phyloP scores from a whole-genome alignment of 2,797 vertebrate species.

The Setipinna tenuifilis region DNA sequence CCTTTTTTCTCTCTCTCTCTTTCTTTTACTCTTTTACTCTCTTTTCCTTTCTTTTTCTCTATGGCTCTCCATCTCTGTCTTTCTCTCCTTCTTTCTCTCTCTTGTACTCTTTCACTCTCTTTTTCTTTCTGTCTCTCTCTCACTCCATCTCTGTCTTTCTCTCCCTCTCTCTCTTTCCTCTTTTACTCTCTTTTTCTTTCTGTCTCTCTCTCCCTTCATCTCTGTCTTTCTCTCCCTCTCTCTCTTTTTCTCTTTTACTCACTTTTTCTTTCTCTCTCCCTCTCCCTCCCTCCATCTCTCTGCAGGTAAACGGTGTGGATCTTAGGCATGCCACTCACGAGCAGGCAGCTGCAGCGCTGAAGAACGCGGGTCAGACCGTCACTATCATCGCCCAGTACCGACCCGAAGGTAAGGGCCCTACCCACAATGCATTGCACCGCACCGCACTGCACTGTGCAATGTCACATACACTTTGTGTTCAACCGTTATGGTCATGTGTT shows the following conservation, averaged over 20 bases:
- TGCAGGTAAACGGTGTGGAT: slow-evolving; percentile 88
- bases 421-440: neutral
- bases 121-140: neutral
- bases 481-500: no score
- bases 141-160: no score
- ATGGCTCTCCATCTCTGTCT: neutral
- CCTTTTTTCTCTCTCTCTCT: no score
- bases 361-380: slow-evolving; percentile 88
- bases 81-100: neutral
- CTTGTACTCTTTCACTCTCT: neutral
- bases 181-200: no score
- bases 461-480: no score
- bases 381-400: slow-evolving; percentile 90
- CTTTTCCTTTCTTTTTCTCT: no score
- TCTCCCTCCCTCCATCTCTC: neutral
- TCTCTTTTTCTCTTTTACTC: neutral
- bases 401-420: slow-evolving; percentile 69
- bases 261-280: neutral
- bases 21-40: no score
- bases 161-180: no score
- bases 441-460: no score
- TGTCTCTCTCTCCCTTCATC: neutral
- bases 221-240: neutral
- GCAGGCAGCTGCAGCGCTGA: slow-evolving; percentile 88
- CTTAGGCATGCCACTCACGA: slow-evolving; percentile 87